A percentile compares a stretch with the other conserved stretches of the same genome.
Evolutionary conservation across 1,140 invertebrate genomes (phyloP).

Genomic region (Pararge aegeria): DNA sequence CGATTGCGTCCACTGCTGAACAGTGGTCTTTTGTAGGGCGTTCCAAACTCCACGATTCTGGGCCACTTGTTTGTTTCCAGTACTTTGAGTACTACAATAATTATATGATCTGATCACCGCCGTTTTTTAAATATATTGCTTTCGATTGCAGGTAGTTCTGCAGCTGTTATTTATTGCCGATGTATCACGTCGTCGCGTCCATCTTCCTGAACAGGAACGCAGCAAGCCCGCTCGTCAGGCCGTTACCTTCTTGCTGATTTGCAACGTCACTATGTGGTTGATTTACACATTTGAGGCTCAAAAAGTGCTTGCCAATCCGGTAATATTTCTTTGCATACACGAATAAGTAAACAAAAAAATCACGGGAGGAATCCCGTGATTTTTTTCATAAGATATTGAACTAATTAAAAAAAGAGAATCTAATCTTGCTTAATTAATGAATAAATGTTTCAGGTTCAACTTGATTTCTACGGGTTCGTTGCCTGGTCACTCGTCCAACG

Average conservation of each 20-base stretch:
- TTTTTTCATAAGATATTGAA: too few species aligned
- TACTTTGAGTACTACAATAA: neutral
- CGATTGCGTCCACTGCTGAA: too few species aligned
- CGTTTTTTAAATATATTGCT: neutral
- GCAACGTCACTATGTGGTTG: conserved; percentile 97
- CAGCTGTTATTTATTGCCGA: conserved; percentile 98
- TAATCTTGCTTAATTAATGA: neutral
- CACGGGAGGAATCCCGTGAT: too few species aligned
- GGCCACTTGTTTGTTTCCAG: too few species aligned
- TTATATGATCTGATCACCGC: neutral
- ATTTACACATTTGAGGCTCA: conserved; percentile 98
- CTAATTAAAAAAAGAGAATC: too few species aligned
- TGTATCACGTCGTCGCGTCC: conserved; percentile 93
- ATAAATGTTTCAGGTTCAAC: conserved; percentile 82
- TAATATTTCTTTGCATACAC: conserved; percentile 55
- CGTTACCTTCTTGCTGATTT: conserved; percentile 96
- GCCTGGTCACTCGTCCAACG: conserved; percentile 97
- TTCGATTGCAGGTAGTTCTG: conserved; percentile 85
- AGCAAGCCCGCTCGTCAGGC: conserved; percentile 96
- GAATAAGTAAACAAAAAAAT: too few species aligned
- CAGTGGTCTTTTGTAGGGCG: too few species aligned
- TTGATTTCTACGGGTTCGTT: conserved; percentile 95
- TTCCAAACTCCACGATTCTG: too few species aligned
- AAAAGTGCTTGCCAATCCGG: conserved; percentile 94
- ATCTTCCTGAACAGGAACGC: conserved; percentile 93